Percentiles rank a stretch among this genome's conserved stretches.
Conservation (phyloP, 2,797 vertebrate genomes). For the Pantherophis vulpinus region DNA sequence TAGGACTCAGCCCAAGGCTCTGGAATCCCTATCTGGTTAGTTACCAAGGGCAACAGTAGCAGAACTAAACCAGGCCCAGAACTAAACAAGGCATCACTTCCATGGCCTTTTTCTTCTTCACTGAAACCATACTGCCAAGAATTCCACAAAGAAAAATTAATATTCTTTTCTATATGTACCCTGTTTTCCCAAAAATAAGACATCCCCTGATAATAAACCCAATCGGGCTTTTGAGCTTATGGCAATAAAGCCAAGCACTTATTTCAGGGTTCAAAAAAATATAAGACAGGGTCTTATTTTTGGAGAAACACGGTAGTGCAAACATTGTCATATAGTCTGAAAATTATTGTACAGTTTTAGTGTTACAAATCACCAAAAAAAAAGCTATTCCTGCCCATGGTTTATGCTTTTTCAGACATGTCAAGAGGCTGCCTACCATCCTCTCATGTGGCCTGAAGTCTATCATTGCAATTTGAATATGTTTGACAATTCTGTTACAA, state of each 20-base stretch:
- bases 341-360: slow-evolving; percentile 1
- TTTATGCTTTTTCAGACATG: slow-evolving; percentile 24
- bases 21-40: neutral
- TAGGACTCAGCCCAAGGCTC: neutral
- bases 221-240: too few relatives aligned
- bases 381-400: neutral
- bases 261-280: too few relatives aligned
- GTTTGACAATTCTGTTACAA: slow-evolving; percentile 40
- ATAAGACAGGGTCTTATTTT: too few relatives aligned
- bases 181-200: too few relatives aligned
- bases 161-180: neutral
- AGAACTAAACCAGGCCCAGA: neutral
- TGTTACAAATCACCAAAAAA: slow-evolving; percentile 28
- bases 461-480: slow-evolving; percentile 19
- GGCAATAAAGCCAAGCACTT: too few relatives aligned
- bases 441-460: slow-evolving; percentile 34
- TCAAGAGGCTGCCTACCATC: slow-evolving; percentile 26
- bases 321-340: slow-evolving; percentile 31
- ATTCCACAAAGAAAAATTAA: neutral
- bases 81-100: neutral
- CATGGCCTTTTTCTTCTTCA: neutral
- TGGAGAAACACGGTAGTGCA: neutral
- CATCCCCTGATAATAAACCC: too few relatives aligned
- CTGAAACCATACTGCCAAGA: neutral
- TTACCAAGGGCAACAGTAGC: neutral